Base-by-base conservation (phyloP, 2,888 invertebrate species). In the Polyploca ridens region DNA sequence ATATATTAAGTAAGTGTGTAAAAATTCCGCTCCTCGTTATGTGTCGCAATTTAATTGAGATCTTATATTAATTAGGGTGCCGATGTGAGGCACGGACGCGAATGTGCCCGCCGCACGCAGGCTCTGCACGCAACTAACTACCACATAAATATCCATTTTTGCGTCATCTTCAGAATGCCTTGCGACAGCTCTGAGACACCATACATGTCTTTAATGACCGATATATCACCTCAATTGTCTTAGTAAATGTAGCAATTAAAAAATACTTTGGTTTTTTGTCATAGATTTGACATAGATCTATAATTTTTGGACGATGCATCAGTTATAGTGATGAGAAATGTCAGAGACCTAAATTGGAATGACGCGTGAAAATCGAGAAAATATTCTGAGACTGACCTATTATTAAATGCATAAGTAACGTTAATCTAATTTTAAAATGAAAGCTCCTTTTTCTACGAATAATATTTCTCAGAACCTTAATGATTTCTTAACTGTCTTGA, bases 31-130 rank as follows among this genome's bases (percentile, higher is more conserved):
- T 85, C 83, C 88, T 90, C 89, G 87, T 90, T 91, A 90, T 91
- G 89, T 92, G 93, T 93, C 90, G 90, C 91, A 86, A 88, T 93
- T 94, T 94, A 94, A 94, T 94, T 94, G 94, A 94, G 94, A 94
- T 93, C 93, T 93, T 93, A 93, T 94, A 94, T 94, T 94, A 94
- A 94, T 94, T 94, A 93, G 93, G 87, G 89, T 87, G 89, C 82
- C 86, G 83, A 90, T 88, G 91, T 90, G 92, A 89, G 84, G 84
- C 85, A 83, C 80, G 83, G 82, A 82, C 79, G 85, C 85, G 88
- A 91, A 93, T 90, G 91, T 90, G 90, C 78, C 88, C 86, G 86
- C 87, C 91, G 85, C 93, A 94, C 93, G 94, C 93, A 93, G 86
- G 81, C 83, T 78, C 83, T 73, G 85, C 93, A 91, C 93, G 93